These are phyloP conservation scores for Peromyscus maniculatus DNA, from an alignment of 2,113 vertebrate species.

Conservation along the genomic window DNA sequence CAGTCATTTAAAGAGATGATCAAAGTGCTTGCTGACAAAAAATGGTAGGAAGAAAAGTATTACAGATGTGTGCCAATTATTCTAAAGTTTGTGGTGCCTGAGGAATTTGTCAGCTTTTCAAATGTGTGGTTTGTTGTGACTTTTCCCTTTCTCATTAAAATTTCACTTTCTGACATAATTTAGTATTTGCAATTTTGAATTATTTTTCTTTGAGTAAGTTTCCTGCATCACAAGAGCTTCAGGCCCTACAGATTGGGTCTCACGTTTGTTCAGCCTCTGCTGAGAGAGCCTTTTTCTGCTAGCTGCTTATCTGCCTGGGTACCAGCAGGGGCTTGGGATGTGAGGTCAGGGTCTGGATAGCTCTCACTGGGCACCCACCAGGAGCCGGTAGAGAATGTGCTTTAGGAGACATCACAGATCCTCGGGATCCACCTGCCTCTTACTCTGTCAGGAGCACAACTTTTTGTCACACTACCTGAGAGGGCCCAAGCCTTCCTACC, in stretches of 20 bases:
- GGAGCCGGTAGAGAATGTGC: neutral
- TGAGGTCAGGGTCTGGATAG: neutral
- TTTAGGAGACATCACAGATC: neutral
- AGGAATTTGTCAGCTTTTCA: slow-evolving; percentile 56
- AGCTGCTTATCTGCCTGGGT: neutral
- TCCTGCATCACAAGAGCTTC: neutral
- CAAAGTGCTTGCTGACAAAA: slow-evolving; percentile 43
- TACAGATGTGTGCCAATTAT: slow-evolving; percentile 22
- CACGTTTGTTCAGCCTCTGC: neutral
- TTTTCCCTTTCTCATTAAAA: slow-evolving; percentile 44
- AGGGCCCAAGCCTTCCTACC: slow-evolving; percentile 52
- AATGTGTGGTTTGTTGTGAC: slow-evolving; percentile 62
- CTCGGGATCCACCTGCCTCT: slow-evolving; percentile 48
- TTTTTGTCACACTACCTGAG: neutral
- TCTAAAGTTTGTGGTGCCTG: slow-evolving; percentile 59
- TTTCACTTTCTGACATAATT: slow-evolving; percentile 33
- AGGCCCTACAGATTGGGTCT: neutral
- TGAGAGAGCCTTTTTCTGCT: neutral
- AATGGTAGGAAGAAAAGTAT: neutral
- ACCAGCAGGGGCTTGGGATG: neutral
- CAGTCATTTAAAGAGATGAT: slow-evolving; percentile 68
- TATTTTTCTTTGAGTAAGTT: neutral
- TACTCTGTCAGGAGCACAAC: slow-evolving; percentile 36
- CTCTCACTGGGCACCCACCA: neutral
- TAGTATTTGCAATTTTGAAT: slow-evolving; percentile 32